Evolutionary conservation across 2,113 vertebrate genomes (phyloP).

Genomic region (Ceyx cyanopectus): DNA sequence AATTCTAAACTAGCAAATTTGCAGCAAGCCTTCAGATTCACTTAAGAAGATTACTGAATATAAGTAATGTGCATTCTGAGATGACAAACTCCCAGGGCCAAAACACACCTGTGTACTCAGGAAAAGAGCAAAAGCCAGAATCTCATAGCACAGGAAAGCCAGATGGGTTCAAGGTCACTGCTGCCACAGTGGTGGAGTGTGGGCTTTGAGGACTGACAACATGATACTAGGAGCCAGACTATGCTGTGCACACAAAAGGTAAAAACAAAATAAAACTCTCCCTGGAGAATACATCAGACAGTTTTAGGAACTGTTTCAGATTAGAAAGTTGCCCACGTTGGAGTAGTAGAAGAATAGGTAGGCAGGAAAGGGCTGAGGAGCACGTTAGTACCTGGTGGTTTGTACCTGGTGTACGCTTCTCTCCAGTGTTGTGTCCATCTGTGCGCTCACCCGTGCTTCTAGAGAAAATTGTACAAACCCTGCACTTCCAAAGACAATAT

Average conservation of each 20-base stretch:
- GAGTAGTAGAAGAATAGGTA: neutral
- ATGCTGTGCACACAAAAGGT: neutral
- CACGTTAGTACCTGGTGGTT: neutral
- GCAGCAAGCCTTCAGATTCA: neutral
- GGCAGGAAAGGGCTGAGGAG: neutral
- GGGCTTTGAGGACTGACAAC: neutral
- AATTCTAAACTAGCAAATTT: neutral
- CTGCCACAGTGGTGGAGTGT: neutral
- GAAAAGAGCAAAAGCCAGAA: neutral
- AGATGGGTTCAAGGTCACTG: neutral
- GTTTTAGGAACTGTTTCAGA: neutral
- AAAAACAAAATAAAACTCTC: neutral
- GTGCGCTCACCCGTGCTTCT: neutral
- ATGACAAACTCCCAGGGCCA: neutral
- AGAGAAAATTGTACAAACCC: neutral
- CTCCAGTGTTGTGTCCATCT: neutral
- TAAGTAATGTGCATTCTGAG: neutral
- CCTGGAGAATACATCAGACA: neutral
- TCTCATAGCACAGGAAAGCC: neutral
- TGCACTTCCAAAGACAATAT: neutral
- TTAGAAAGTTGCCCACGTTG: neutral
- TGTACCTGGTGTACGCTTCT: neutral
- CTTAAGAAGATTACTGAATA: neutral
- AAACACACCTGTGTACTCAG: neutral
- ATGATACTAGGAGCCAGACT: neutral